Base-by-base conservation (phyloP, 2,797 vertebrate genomes). In the Sarcoramphus papa region DNA sequence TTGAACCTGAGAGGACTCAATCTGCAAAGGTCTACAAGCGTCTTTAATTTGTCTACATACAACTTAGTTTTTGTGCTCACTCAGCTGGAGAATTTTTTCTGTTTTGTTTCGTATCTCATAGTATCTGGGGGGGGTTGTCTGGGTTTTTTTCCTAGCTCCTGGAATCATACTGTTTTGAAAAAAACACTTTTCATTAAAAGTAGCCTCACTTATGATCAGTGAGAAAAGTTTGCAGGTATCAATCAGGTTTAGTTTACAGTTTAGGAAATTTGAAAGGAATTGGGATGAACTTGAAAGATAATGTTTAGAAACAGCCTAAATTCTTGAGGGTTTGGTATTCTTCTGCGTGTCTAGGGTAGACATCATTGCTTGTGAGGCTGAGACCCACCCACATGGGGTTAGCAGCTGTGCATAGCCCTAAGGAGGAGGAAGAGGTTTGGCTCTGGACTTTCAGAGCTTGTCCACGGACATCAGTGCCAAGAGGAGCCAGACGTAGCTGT, bases 331-430 rank as follows among this genome's bases (percentile, higher is more conserved):
- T 76, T 79, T 76, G 30, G 6, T 59, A 15, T 12, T 85, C 33
- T 91, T 35, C 85, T 65, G 79, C 41, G 3, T 53, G 10, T 62
- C 41, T 62, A 6, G 14, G 33, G 27, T 47, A 87, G 67, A 7
- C 43, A 9, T 35, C 59, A 2, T 23, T 54, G 22, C 56, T 30
- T 21, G 10, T 33, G 57, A 56, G 60, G 48, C 57, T 35, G 81
- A 60, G 45, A 23, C n/a, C 4, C n/a, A 69, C 9, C 14, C 22
- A 5, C 0, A 0, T 6, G 30, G 27, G 3, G 2, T 14, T 57
- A 59, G 43, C 63, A 89, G 33, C 2, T 0, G 10, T 60, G 30
- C 22, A 0, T 33, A 56, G 18, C 50, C 40, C 11, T 15, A 28
- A 50, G 47, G 43, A 88, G 41, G 21, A 84, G 28, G 19, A 47